phyloP scores from a whole-genome alignment of 2,888 invertebrate species.

The Pammene fasciana region DNA sequence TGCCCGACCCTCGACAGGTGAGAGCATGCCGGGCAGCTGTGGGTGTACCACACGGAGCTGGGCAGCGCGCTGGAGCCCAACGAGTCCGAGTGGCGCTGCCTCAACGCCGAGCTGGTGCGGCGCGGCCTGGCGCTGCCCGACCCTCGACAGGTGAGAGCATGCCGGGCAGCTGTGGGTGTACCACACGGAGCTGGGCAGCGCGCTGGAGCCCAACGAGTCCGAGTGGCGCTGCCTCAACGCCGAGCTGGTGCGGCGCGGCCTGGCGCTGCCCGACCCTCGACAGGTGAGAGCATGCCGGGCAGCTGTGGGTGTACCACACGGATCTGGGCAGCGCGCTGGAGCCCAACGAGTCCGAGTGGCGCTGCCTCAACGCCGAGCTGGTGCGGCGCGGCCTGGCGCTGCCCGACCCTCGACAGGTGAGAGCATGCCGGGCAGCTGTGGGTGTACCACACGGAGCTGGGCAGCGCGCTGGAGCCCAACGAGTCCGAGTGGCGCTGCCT shows the following conservation, averaged over 20 bases:
- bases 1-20: constrained; percentile 18
- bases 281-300: constrained; percentile 56
- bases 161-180: constrained; percentile 55
- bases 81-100: constrained; percentile 75
- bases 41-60: neutral
- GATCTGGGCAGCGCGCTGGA: constrained; percentile 80
- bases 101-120: constrained; percentile 82
- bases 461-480: constrained; percentile 42
- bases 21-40: constrained; percentile 60
- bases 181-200: constrained; percentile 60
- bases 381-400: constrained; percentile 59
- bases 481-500: constrained; percentile 79
- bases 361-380: constrained; percentile 82
- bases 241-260: constrained; percentile 71
- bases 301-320: constrained; percentile 46
- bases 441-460: constrained; percentile 40
- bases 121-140: constrained; percentile 43
- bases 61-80: constrained; percentile 84
- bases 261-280: constrained; percentile 10
- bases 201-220: constrained; percentile 80
- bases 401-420: constrained; percentile 13
- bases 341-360: constrained; percentile 78
- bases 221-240: constrained; percentile 83
- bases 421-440: constrained; percentile 58
- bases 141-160: constrained; percentile 46